Evolutionary conservation across 92 coral and sea anemone species (phyloP).

Genomic region (Pocillopora meandrina): DNA sequence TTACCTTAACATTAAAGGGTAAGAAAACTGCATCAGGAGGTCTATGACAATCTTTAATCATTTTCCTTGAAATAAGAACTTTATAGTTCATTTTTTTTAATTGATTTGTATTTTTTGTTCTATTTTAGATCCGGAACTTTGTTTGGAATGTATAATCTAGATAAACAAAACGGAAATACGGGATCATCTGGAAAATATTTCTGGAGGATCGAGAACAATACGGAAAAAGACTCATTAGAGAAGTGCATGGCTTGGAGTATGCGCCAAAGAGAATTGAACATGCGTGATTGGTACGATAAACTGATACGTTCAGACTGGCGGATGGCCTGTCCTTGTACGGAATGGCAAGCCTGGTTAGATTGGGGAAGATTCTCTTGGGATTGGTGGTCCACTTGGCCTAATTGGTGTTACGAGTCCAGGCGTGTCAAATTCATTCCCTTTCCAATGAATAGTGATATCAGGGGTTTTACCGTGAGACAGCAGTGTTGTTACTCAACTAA

Average conservation of each 20-base stretch:
- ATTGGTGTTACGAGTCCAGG: not conserved
- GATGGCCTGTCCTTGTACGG: conserved; percentile 57
- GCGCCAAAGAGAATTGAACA: too few relatives aligned
- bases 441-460: too few relatives aligned
- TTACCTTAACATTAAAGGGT: conserved; percentile 23
- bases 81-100: too few relatives aligned
- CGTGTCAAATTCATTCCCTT: not conserved
- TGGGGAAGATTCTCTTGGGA: conserved; percentile 27
- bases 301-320: not conserved
- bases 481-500: conserved; percentile 53
- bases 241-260: conserved; percentile 38
- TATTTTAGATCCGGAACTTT: too few relatives aligned
- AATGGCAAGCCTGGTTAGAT: conserved; percentile 51
- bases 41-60: too few relatives aligned
- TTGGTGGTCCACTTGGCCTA: conserved; percentile 6
- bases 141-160: conserved; percentile 24
- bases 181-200: conserved; percentile 24
- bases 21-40: not conserved
- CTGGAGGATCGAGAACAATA: conserved; percentile 25
- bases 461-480: conserved; percentile 4
- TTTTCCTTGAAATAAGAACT: too few relatives aligned
- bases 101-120: too few relatives aligned
- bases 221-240: conserved; percentile 3
- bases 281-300: not conserved
- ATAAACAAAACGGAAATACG: conserved; percentile 21